Base-by-base conservation (phyloP, 2,797 vertebrate genomes). In the Serranus cabrilla region DNA sequence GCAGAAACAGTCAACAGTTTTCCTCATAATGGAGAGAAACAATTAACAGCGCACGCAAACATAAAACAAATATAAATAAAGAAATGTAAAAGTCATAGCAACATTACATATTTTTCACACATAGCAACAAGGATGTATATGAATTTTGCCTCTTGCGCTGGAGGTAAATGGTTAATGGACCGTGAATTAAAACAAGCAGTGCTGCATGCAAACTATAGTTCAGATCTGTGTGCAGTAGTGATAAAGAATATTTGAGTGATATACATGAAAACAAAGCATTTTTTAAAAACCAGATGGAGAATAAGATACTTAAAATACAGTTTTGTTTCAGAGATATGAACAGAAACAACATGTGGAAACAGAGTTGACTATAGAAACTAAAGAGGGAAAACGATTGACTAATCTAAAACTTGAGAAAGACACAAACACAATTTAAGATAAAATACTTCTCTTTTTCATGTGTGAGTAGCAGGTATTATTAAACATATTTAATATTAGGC, bases 1-100 rank as follows among this genome's bases (percentile, higher is more conserved):
- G 74, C 67, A 82, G 71, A 4, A 73, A 78, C 27, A 75, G 57
- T 77, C 55, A 76, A 78, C 78, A 17, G 59, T 43, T 63, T 78
- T 71, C 74, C 75, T 89, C 62, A 74, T 66, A 37, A 77, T 10
- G 37, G 52, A 80, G 49, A 74, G 21, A 71, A 85, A 86, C 52
- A 74, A 65, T 59, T 59, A 73, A 80, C 81, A 39, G 68, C 54
- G 31, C 80, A 89, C 68, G 81, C 59, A 89, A 81, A 68, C 68
- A 84, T 51, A 58, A 85, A 86, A 78, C 78, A 89, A 85, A 89
- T 92, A 94, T 93, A 94, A 94, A 94, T 95, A 94, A 34, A 81
- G 62, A 81, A 80, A 73, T 73, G 82, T 70, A 77, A 91, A 89
- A 89, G 79, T 64, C 62, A 82, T 39, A 74, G 72, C 71, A 87